Evolutionary conservation across 2,113 vertebrate genomes (phyloP), one percentile per base, ranked within the genome.

Genomic region (Eulacestoma nigropectus): DNA sequence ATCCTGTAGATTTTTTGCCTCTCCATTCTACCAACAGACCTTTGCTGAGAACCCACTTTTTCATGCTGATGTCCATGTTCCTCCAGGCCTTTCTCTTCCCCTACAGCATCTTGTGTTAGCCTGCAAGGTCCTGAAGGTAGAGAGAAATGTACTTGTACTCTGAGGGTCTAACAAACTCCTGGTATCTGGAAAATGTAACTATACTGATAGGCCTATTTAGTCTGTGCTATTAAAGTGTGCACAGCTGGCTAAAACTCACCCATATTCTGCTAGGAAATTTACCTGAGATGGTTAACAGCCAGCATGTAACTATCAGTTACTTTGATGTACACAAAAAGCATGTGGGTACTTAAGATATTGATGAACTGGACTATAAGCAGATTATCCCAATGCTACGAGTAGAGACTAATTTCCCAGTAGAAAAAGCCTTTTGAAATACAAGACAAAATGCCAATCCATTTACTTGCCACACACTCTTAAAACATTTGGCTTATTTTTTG

Each of bases 351-450:
- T 89, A 89, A 94, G 92, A 87, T 96, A 93, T 80, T 93, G 94
- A 95, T 93, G 90, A 96, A 86, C 89, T 81, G 89, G 91, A 86
- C 93, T 91, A 37, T 92, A 96, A 97, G 65, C 25, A 53, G 93
- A 95, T 96, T 95, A 96, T 89, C 80, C 85, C 80, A 77, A 49
- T 0, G 6, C 89, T 67, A 5, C 17, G 26, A 95, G 91, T 60
- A 91, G 69, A 87, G 64, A 78, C 68, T 91, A 75, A 95, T 92
- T 95, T 95, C 89, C 83, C 80, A 95, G 83, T 32, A 94, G 91
- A 75, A 95, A 93, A 97, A 93, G 41, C 64, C 84, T 90, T 95
- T 95, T 95, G 89, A 95, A 95, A 95, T 56, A 60, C 56, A 92
- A 95, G 80, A 92, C 80, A 95, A 95, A 96, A 93, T 92, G 84